Conservation (phyloP, 2,113 vertebrate genomes). For the Stegostoma tigrinum region DNA sequence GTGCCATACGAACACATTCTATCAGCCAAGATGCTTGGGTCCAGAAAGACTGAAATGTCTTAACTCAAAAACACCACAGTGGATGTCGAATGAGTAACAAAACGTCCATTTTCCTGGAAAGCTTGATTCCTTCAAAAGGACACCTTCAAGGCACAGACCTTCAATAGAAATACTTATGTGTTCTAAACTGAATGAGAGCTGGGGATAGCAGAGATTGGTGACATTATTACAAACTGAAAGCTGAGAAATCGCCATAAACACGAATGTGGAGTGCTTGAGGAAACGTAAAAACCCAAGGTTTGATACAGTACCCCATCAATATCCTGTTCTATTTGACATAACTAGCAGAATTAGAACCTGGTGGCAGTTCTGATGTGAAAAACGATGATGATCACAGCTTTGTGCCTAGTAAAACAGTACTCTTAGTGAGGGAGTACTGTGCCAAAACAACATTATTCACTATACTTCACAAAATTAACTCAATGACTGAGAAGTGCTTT, state of each 20-base stretch:
- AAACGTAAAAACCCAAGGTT: not conserved
- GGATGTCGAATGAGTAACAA: not conserved
- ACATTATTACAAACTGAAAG: not conserved
- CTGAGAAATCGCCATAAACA: not conserved
- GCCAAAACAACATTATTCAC: not conserved
- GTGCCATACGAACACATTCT: not conserved
- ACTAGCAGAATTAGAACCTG: not conserved
- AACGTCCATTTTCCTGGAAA: not conserved
- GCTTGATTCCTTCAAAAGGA: not conserved
- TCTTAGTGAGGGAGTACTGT: not conserved
- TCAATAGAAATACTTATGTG: not conserved
- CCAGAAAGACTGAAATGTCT: not conserved
- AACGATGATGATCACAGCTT: not conserved
- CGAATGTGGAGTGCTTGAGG: not conserved
- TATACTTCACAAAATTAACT: not conserved
- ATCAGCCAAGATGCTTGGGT: not conserved
- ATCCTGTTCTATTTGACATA: not conserved
- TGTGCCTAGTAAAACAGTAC: too few relatives aligned
- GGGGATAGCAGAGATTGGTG: not conserved
- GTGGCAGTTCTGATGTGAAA: not conserved
- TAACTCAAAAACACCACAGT: not conserved
- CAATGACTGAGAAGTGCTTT: not conserved
- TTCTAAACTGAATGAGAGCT: not conserved
- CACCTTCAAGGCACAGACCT: not conserved
- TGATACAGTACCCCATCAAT: not conserved